phyloP scores from a whole-genome alignment of 2,113 vertebrate species.

The cat (Felis catus) region F.catus_Fca126_mat1.0 CM031423.1:74062501-74063000 shows the following conservation, averaged over 20 bases:
- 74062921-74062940: no score
- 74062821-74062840: not conserved
- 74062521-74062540: not conserved
- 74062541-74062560: not conserved
- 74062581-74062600: not conserved
- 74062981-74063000: not conserved
- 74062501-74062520: not conserved
- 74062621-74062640: not conserved
- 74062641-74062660: not conserved
- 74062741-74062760: accelerated
- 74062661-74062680: not conserved
- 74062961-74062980: not conserved
- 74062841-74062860: not conserved
- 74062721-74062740: not conserved
- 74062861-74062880: not conserved
- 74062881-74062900: not conserved
- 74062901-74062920: not conserved
- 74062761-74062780: not conserved
- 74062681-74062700: not conserved
- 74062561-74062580: not conserved
- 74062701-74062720: not conserved
- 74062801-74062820: not conserved
- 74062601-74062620: not conserved
- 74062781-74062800: not conserved
- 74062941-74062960: not conserved